Conservation (phyloP, 2,113 vertebrate genomes). For the Opisthocomus hoazin region DNA sequence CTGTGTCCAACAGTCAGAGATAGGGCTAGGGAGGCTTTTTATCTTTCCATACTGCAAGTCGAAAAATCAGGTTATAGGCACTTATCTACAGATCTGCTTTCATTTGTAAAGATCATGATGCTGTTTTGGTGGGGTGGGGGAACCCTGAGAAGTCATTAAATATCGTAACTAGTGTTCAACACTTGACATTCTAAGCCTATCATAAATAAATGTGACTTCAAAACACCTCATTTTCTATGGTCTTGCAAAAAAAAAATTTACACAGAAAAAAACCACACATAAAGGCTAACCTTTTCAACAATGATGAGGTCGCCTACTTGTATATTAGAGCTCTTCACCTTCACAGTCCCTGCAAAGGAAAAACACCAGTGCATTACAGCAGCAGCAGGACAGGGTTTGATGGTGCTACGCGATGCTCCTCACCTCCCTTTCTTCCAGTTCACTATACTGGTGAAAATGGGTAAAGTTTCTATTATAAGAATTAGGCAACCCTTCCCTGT, state of each 20-base stretch:
- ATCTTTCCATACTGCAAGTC: neutral
- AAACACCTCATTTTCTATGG: neutral
- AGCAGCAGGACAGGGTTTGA: neutral
- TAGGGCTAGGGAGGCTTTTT: neutral
- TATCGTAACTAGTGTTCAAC: neutral
- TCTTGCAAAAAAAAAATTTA: neutral
- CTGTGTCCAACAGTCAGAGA: neutral
- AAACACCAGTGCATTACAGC: neutral
- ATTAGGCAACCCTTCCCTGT: neutral
- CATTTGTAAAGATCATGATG: neutral
- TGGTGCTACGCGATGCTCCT: neutral
- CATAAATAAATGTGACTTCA: neutral
- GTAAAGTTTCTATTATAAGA: neutral
- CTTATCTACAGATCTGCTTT: neutral
- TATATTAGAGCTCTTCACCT: constrained; percentile 94
- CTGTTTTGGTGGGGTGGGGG: neutral
- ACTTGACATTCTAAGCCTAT: neutral
- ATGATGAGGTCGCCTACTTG: constrained; percentile 97
- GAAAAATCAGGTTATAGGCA: neutral
- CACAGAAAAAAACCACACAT: neutral
- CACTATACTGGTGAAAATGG: neutral
- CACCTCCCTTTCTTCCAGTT: neutral
- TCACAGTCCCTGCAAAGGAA: constrained; percentile 83
- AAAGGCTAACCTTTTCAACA: constrained; percentile 91
- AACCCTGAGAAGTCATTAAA: neutral